Percentiles rank a stretch among this genome's conserved stretches.
These are phyloP conservation scores for Macropus fuliginosus DNA, from an alignment of 2,797 vertebrate species.

Conservation along the genomic window DNA sequence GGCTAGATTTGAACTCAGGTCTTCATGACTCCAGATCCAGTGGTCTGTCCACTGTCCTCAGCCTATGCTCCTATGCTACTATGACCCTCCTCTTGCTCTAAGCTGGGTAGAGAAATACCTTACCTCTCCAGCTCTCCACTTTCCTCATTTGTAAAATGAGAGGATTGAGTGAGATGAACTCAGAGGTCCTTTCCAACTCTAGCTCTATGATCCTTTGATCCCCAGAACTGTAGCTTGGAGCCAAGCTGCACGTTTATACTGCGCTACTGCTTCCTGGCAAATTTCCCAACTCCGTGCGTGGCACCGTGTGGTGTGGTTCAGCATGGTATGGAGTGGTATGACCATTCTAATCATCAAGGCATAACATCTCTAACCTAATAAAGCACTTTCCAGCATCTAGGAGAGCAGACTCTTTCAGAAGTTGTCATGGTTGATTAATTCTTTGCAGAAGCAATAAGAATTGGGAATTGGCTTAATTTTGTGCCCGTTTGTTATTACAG, in stretches of 20 bases:
- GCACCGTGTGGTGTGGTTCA: not conserved
- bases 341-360: conserved; percentile 75
- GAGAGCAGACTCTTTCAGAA: conserved; percentile 78
- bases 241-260: conserved; percentile 10
- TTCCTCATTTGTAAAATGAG: not conserved
- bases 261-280: conserved; percentile 47
- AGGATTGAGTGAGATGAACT: not conserved
- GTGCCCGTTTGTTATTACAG: conserved; percentile 81
- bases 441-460: conserved; percentile 82
- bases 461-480: conserved; percentile 83
- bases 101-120: not conserved
- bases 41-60: not conserved
- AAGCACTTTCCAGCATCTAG: conserved; percentile 79
- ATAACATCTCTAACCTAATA: conserved; percentile 73
- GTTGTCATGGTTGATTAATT: conserved; percentile 85
- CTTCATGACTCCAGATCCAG: not conserved
- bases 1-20: not conserved
- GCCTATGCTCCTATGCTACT: not conserved
- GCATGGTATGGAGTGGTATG: conserved; percentile 67
- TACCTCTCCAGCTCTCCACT: not conserved
- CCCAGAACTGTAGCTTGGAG: conserved; percentile 47
- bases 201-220: not conserved
- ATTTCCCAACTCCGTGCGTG: conserved; percentile 78
- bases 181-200: not conserved
- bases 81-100: not conserved